Conservation (phyloP, 2,797 vertebrate species). For the Huso huso region DNA sequence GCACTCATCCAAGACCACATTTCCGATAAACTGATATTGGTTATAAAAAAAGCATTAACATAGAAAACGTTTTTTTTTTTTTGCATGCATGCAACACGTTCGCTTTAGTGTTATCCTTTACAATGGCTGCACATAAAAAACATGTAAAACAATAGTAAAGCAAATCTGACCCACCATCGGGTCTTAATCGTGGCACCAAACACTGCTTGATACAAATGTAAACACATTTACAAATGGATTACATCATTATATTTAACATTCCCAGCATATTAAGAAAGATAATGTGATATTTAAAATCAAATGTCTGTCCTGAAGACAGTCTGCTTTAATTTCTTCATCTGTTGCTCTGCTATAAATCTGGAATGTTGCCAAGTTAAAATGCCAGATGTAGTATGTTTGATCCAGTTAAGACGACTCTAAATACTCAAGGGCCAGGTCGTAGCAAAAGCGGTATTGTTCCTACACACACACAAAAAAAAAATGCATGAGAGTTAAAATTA, state of each 20-base stretch:
- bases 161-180: conserved; percentile 38
- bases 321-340: conserved; percentile 36
- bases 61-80: conserved; percentile 21
- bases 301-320: conserved; percentile 53
- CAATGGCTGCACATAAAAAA: conserved; percentile 55
- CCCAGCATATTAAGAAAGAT: conserved; percentile 74
- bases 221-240: conserved; percentile 59
- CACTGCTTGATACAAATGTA: conserved; percentile 50
- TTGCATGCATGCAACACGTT: conserved; percentile 63
- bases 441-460: conserved; percentile 98
- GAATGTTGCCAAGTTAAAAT: not conserved
- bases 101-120: conserved; percentile 40
- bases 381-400: conserved; percentile 36
- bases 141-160: conserved; percentile 30
- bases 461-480: conserved; percentile 31
- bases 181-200: conserved; percentile 58
- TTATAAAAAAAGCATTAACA: conserved; percentile 29
- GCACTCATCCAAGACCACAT: conserved; percentile 31
- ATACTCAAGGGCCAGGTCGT: conserved; percentile 89
- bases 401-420: conserved; percentile 82
- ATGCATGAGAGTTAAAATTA: no score
- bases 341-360: conserved; percentile 10
- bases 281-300: conserved; percentile 64
- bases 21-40: conserved; percentile 21
- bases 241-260: conserved; percentile 63